Evolutionary conservation across 1,140 invertebrate genomes (phyloP), one percentile per base, ranked within the genome.

Genomic region (Zelostemma sp.): DNA sequence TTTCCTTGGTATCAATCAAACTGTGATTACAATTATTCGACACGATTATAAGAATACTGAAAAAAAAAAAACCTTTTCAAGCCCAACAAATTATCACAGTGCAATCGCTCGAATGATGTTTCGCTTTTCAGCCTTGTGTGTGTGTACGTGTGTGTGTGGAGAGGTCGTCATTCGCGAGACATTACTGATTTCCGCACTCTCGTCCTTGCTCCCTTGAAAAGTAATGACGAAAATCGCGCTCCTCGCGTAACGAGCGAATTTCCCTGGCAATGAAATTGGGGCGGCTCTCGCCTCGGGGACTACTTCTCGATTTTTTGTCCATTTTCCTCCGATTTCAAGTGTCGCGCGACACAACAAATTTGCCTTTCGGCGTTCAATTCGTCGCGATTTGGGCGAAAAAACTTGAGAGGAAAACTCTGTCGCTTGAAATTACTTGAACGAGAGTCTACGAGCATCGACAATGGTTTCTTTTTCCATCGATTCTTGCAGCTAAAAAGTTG

Each of bases 21-120:
- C 16, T 57, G 60, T 17, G 55, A 71, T 66, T 15, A 67, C 65
- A 54, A 63, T 61, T 66, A 71, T 40, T 31, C 28, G 35, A 40
- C 14, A 40, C 35, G 11, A 40, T 40, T 40, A n/a, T n/a, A 28
- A 28, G 25, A 28, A 28, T 28, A 28, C 25, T 28, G 25, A 28
- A 28, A 28, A 28, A 28, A 28, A 28, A 28, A 28, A 28, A 28
- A 3, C 8, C 25, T 28, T 11, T 12, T 11, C n/a, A 40, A 12
- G 14, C 11, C 25, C 60, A 64, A 69, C 43, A 46, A 69, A 64
- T 54, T 56, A 55, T 56, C 59, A 60, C 60, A 64, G 47, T 50
- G 21, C 15, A 38, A 51, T 6, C 28, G 8, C 21, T 19, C 45
- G 12, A 62, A 54, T 40, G 33, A 33, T 25, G 14, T 31, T 17